Evolutionary conservation across 2,113 vertebrate species (phyloP), one percentile per base, ranked within the genome.

Genomic region (Australoheros scitulus): DNA sequence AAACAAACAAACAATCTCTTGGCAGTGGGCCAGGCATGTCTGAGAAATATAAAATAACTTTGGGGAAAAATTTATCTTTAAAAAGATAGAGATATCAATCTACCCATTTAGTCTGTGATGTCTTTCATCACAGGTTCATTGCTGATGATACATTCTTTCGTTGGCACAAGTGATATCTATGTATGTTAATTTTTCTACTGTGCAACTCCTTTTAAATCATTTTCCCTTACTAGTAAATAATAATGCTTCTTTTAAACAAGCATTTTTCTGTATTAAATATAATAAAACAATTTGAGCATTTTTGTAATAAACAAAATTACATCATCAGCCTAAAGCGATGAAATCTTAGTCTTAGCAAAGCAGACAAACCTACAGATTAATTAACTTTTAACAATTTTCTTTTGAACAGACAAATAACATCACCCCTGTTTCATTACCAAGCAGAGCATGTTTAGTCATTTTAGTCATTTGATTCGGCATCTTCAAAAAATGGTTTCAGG

Each of bases 391-490:
- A 58, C n/a, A 76, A 24, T 2, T 26, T 60, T 24, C 24, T 60
- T 38, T 61, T 47, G 4, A 60, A 34, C 22, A 72, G 60, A 64
- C 6, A 59, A 52, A 13, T 14, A 1, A 36, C n/a, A 60, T 64
- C 0, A 61, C 0, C 1, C 3, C 29, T 24, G 8, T 79, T 79
- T 86, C 11, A 80, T 24, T 75, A 60, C 59, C 38, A 82, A 81
- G 72, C 70, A 77, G 24, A 85, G 64, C 57, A 81, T 56, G 26
- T 91, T 87, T 89, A 88, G 86, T 90, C 52, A 59, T 87, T 91
- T 89, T 89, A 91, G 89, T 89, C 7, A 52, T 65, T 14, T 65
- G 18, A 85, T 11, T 59, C 11, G 43, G 55, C 4, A 61, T 56
- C 79, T 75, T 50, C 17, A 9, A 47, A 70, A 77, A 58, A 61